Conservation (phyloP, 64 coral and sea anemone species). For the Exaiptasia diaphana region DNA sequence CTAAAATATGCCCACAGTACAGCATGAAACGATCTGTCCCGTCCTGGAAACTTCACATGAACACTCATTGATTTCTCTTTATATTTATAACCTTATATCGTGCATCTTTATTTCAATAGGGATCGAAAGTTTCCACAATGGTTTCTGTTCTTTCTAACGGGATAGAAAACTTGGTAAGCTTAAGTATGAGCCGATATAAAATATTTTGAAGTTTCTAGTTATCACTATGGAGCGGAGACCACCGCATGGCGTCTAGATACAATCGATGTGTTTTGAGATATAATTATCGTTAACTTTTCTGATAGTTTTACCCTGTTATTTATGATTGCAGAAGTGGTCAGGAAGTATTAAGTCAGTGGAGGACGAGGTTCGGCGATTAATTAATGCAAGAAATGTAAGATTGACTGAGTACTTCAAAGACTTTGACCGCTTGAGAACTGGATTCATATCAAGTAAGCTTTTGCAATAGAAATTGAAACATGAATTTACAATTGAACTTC, state of each 20-base stretch:
- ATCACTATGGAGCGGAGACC: no score
- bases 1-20: no score
- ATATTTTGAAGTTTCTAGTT: no score
- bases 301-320: no score
- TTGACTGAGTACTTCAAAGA: constrained; percentile 98
- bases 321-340: not conserved
- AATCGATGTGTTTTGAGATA: no score
- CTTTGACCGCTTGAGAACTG: constrained; percentile 88
- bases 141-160: constrained; percentile 66
- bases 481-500: not conserved
- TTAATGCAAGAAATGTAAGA: constrained; percentile 90
- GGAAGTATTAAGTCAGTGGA: constrained; percentile 46
- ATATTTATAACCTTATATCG: not conserved
- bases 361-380: constrained; percentile 79
- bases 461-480: not conserved
- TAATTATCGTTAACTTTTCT: no score
- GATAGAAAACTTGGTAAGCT: constrained; percentile 60
- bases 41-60: no score
- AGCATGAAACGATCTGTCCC: no score
- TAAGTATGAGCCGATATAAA: not conserved
- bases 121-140: constrained; percentile 27
- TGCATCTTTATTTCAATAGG: not conserved
- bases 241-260: no score
- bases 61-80: no score
- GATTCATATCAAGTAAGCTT: constrained; percentile 94